Evolutionary conservation across 1,140 invertebrate species (phyloP), one percentile per base, ranked within the genome.

Genomic region (Globodera rostochiensis): DNA sequence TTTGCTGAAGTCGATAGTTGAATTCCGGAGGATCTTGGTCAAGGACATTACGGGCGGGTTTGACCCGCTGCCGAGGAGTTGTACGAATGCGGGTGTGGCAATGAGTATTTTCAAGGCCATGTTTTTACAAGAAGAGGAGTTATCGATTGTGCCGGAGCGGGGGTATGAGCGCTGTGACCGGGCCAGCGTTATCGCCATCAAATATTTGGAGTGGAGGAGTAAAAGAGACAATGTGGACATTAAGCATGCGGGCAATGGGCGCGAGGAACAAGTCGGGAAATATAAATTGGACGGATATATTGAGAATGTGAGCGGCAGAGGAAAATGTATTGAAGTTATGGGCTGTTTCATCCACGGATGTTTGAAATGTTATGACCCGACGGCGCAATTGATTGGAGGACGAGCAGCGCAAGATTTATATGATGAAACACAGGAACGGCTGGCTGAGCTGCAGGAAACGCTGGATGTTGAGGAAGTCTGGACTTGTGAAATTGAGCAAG

Each of bases 151-250:
- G 15, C 71, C 71, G 25, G 71, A 73, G 25, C 13, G 71, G 25
- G 71, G 71, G 4, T 73, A 73, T 25, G 71, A 73, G 19, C 13
- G 25, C 15, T 36, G 25, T 36, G 71, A 73, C 25, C 3, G 47
- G 15, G 25, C 25, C 13, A 73, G 71, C 71, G 15, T 25, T 3
- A 19, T 19, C 15, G 71, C 71, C 13, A 45, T 73, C 19, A 73
- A 73, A 73, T 5, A 25, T 25, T 25, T 25, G 25, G 25, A 25
- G 25, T 25, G 25, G 25, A 50, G 6, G 46, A 25, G n/a, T 4
- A 57, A 74, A 74, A 25, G n/a, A 21, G 46, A 74, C 21, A 25
- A 74, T 11, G 46, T 74, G 53, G 46, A 50, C 8, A 57, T 74
- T 47, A 47, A 8, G 53, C 46, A 47, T 50, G 73, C 73, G 8